Conservation (phyloP, 2,113 vertebrate species). For the Microcebus murinus region DNA sequence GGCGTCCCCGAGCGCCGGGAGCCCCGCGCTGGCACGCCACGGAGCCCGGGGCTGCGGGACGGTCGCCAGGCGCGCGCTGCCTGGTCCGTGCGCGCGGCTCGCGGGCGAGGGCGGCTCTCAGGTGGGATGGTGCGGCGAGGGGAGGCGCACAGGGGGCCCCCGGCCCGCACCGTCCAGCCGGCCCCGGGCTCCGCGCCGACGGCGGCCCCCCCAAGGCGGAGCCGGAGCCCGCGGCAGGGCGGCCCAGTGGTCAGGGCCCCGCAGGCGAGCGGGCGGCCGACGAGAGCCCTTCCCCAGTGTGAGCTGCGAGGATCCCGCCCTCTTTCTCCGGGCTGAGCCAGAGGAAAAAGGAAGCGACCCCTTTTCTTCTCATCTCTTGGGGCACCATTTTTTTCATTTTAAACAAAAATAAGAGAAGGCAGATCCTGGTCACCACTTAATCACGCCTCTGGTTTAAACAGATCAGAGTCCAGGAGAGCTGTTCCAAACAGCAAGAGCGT, state of each 20-base stretch:
- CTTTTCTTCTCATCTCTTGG: conserved; percentile 32
- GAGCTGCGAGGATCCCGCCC: conserved; percentile 52
- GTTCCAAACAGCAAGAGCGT: neutral
- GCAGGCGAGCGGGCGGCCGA: neutral
- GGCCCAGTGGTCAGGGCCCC: neutral
- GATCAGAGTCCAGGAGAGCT: conserved; percentile 2
- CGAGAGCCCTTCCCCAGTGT: neutral
- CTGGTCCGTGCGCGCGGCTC: neutral
- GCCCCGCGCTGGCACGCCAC: neutral
- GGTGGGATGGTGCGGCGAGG: neutral
- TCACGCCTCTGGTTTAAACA: neutral
- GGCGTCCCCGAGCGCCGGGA: neutral
- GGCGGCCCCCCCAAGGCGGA: neutral
- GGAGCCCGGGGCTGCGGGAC: neutral
- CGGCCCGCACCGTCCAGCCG: neutral
- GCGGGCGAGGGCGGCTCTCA: neutral
- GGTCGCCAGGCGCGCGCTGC: neutral
- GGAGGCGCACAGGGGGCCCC: neutral
- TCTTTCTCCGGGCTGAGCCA: conserved; percentile 23
- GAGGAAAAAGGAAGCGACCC: conserved; percentile 54
- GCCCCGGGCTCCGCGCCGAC: neutral
- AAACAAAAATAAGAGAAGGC: conserved; percentile 20
- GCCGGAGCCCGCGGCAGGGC: neutral
- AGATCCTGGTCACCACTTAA: neutral
- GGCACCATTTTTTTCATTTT: conserved; percentile 62